These are phyloP conservation scores for Liodrosophila aerea DNA, from an alignment of 2,888 invertebrate species.

Conservation along the genomic window DNA sequence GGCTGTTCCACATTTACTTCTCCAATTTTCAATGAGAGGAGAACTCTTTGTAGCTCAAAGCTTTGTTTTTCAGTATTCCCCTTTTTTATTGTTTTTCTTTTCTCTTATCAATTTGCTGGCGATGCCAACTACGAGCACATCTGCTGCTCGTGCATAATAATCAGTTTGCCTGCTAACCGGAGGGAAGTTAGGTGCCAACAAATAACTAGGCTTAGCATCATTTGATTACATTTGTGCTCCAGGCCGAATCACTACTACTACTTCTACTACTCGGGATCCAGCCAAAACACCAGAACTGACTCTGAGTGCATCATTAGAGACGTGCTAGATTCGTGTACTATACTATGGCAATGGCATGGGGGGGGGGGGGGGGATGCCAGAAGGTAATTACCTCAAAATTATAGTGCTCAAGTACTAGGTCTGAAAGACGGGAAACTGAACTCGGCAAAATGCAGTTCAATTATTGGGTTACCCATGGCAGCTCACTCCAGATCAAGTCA, in stretches of 20 bases:
- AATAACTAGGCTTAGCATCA: slow-evolving; percentile 59
- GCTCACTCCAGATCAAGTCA: slow-evolving; percentile 29
- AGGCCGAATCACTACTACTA: background rate
- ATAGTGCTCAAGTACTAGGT: slow-evolving; percentile 53
- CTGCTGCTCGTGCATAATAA: slow-evolving; percentile 48
- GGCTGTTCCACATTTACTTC: no score
- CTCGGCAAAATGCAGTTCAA: slow-evolving; percentile 35
- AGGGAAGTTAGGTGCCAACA: slow-evolving; percentile 72
- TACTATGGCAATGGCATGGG: background rate
- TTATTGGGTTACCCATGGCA: slow-evolving; percentile 50
- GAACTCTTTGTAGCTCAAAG: background rate
- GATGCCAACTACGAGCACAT: slow-evolving; percentile 31
- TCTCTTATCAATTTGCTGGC: slow-evolving; percentile 44
- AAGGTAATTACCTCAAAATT: slow-evolving; percentile 65
- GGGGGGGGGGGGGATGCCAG: background rate
- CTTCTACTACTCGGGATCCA: slow-evolving; percentile 16
- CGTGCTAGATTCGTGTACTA: slow-evolving; percentile 63
- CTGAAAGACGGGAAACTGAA: slow-evolving; percentile 40
- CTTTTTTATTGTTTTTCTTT: slow-evolving; percentile 4
- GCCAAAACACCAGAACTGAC: slow-evolving; percentile 51
- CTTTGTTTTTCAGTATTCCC: slow-evolving; percentile 1
- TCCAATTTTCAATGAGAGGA: slow-evolving; percentile 9
- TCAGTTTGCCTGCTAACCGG: slow-evolving; percentile 56
- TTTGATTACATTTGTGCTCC: slow-evolving; percentile 49
- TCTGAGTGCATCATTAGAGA: slow-evolving; percentile 72